These are phyloP conservation scores for Tragelaphus scriptus DNA, from an alignment of 2,113 vertebrate species.

Conservation along the genomic window DNA sequence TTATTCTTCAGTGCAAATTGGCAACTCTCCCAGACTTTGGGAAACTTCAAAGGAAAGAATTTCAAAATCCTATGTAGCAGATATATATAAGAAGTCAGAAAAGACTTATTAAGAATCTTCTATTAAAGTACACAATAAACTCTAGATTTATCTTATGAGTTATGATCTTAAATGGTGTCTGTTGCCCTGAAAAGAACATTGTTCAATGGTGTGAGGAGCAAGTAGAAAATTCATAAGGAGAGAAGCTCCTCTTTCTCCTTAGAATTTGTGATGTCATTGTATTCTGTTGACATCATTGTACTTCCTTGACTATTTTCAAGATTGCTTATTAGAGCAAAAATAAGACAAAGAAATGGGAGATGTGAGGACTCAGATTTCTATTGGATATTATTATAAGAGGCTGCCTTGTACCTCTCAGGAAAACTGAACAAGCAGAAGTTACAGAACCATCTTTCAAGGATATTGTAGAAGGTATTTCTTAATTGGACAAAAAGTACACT, in stretches of 20 bases:
- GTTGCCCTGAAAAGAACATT: background rate
- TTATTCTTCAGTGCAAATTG: slow-evolving; percentile 44
- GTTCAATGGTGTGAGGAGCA: background rate
- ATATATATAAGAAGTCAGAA: slow-evolving; percentile 42
- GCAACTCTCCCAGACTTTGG: background rate
- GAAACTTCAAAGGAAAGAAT: background rate
- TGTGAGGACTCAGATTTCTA: background rate
- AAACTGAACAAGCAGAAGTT: background rate
- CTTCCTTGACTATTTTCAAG: background rate
- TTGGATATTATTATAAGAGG: background rate
- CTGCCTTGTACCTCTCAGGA: background rate
- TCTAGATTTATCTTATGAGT: background rate
- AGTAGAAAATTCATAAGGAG: background rate
- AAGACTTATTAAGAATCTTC: background rate
- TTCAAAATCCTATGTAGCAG: slow-evolving; percentile 45
- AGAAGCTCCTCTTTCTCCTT: background rate
- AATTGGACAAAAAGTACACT: background rate
- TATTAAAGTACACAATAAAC: background rate
- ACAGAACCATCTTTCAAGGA: background rate
- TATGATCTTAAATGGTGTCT: background rate
- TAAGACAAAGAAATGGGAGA: background rate
- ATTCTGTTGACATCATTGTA: background rate
- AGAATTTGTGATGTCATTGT: background rate
- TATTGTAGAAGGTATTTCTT: background rate
- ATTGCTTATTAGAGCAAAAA: slow-evolving; percentile 4